These are phyloP conservation scores for Conops quadrifasciatus DNA, from an alignment of 2,888 invertebrate genomes.

Conservation along the genomic window DNA sequence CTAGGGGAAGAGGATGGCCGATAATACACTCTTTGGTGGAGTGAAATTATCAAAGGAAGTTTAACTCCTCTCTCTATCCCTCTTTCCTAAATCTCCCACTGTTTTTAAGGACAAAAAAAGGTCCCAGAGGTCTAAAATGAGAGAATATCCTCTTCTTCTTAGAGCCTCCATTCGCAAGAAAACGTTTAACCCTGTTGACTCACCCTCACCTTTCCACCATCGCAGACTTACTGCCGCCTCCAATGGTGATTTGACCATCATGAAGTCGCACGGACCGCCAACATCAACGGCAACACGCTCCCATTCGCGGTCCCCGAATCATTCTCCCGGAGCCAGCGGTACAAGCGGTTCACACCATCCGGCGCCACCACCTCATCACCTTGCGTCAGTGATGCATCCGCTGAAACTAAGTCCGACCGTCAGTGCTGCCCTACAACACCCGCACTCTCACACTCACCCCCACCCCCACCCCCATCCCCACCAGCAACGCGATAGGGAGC, in stretches of 20 bases:
- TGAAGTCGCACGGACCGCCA: conserved; percentile 75
- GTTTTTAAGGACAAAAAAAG: no score
- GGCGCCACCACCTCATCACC: conserved; percentile 50
- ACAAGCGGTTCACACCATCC: conserved; percentile 43
- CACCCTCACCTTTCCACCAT: neutral
- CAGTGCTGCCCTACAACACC: conserved; percentile 74
- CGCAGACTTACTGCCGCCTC: conserved; percentile 74
- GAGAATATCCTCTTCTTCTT: no score
- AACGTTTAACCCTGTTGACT: neutral
- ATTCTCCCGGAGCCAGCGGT: conserved; percentile 53
- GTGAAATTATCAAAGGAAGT: no score
- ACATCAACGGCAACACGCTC: conserved; percentile 54
- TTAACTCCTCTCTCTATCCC: no score
- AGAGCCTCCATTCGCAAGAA: no score
- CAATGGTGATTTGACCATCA: conserved; percentile 85
- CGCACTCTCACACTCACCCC: conserved; percentile 70
- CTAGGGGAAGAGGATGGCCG: conserved; percentile 1
- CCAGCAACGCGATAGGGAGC: conserved; percentile 66
- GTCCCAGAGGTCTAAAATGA: no score
- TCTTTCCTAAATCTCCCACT: no score
- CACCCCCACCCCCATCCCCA: conserved; percentile 65
- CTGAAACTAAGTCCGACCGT: conserved; percentile 75
- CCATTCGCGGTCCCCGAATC: conserved; percentile 52
- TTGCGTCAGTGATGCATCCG: conserved; percentile 65
- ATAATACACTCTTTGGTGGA: no score